Conservation (phyloP, 2,797 vertebrate genomes). For the Naso thynnoides region DNA sequence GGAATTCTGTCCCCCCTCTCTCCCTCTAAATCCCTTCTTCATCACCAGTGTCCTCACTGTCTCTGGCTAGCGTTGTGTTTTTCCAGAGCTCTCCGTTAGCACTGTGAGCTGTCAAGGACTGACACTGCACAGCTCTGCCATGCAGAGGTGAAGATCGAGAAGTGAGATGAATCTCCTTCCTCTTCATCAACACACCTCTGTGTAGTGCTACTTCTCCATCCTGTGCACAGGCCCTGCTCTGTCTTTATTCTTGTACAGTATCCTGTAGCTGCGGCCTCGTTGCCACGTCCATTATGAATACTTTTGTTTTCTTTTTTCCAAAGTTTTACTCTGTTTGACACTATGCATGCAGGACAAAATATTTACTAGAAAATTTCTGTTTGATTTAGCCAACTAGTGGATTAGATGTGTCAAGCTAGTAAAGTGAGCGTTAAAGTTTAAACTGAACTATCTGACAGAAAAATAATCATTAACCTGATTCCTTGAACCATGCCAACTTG, state of each 20-base stretch:
- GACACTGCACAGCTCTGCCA: slow-evolving; percentile 56
- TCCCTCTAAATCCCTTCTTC: slow-evolving; percentile 42
- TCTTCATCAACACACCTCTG: slow-evolving; percentile 47
- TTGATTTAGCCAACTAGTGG: not conserved
- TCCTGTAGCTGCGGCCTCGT: not conserved
- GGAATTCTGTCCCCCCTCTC: slow-evolving; percentile 15
- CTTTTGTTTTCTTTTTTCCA: not conserved
- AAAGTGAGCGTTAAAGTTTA: slow-evolving; percentile 5
- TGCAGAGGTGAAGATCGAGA: slow-evolving; percentile 20
- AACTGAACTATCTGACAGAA: slow-evolving; percentile 26
- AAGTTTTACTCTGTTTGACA: not conserved
- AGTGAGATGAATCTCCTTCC: slow-evolving; percentile 51
- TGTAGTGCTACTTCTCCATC: slow-evolving; percentile 10
- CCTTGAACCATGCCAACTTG: slow-evolving; percentile 17
- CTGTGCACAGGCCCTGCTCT: not conserved
- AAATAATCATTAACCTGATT: slow-evolving; percentile 48
- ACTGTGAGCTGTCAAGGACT: slow-evolving; percentile 42
- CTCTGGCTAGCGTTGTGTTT: slow-evolving; percentile 45
- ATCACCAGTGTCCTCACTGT: slow-evolving; percentile 44
- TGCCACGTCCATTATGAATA: not conserved
- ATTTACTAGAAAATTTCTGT: not conserved
- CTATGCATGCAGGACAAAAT: not conserved
- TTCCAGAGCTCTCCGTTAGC: slow-evolving; percentile 47
- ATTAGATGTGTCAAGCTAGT: slow-evolving; percentile 13
- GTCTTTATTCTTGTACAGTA: not conserved